Conservation (phyloP, 30 jellyfish, hydroid and myxozoan species). For the Hydractinia echinata region DNA sequence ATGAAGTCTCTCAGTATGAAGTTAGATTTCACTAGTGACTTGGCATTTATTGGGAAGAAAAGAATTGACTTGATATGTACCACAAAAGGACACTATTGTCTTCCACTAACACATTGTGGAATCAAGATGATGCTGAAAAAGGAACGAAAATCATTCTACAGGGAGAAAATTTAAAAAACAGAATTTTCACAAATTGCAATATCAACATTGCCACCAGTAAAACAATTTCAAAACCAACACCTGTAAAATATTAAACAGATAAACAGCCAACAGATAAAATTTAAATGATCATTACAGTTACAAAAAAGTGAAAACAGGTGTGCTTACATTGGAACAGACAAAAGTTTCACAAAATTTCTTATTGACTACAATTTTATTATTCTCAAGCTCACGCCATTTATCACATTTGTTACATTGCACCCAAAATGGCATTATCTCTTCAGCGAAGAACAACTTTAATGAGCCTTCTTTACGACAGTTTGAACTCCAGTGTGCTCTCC, state of each 20-base stretch:
- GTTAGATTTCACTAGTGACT: too few species aligned
- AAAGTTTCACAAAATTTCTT: conserved; percentile 22
- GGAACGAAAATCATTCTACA: too few species aligned
- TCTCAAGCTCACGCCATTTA: conserved; percentile 66
- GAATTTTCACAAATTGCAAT: too few species aligned
- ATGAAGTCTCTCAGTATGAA: too few species aligned
- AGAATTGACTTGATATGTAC: too few species aligned
- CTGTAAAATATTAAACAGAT: neutral
- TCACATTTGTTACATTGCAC: conserved; percentile 47
- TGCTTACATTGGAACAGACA: conserved; percentile 20
- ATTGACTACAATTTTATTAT: neutral
- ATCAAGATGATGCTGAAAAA: too few species aligned
- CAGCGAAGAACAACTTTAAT: conserved; percentile 74
- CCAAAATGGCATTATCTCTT: conserved; percentile 78
- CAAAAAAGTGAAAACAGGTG: neutral
- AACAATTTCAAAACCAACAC: neutral
- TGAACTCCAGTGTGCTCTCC: conserved; percentile 71
- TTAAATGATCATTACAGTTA: neutral
- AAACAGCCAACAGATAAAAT: neutral
- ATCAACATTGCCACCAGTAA: neutral
- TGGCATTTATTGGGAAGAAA: too few species aligned
- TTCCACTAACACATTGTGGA: too few species aligned
- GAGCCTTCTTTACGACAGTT: conserved; percentile 66
- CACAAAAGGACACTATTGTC: too few species aligned
- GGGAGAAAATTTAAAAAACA: too few species aligned